A percentile compares a stretch with the other conserved stretches of the same genome.
Conservation (phyloP, 2,797 vertebrate species). For the Cetoscarus ocellatus region DNA sequence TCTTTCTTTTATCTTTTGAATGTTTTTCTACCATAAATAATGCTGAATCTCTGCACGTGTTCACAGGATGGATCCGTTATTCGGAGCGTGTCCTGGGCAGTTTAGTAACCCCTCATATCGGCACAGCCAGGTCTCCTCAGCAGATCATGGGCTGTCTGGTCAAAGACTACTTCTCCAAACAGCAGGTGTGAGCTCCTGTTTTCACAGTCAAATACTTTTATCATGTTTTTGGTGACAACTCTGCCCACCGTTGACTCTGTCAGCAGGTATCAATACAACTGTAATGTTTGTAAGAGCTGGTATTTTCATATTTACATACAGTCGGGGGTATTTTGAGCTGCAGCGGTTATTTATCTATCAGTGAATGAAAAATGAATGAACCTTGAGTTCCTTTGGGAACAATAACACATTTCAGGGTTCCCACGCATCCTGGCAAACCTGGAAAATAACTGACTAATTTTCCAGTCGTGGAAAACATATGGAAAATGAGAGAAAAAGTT, state of each 20-base stretch:
- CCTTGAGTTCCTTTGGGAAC: too few relatives aligned
- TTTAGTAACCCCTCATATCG: conserved; percentile 93
- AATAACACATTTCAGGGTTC: too few relatives aligned
- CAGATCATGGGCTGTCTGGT: conserved; percentile 97
- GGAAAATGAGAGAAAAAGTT: too few relatives aligned
- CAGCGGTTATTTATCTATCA: too few relatives aligned
- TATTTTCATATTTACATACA: too few relatives aligned
- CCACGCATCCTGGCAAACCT: too few relatives aligned
- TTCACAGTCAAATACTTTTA: not conserved
- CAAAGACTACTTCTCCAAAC: conserved; percentile 93
- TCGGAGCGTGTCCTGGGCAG: conserved; percentile 93
- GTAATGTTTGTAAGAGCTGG: not conserved
- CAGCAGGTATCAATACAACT: not conserved
- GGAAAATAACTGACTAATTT: too few relatives aligned
- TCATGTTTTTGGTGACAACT: not conserved
- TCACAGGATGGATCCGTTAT: conserved; percentile 95
- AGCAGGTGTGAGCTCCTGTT: conserved; percentile 88
- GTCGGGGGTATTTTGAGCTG: too few relatives aligned
- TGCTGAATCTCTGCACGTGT: conserved; percentile 11
- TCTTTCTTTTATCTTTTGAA: not conserved
- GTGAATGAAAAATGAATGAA: too few relatives aligned
- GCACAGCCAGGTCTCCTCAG: conserved; percentile 94
- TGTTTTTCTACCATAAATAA: not conserved
- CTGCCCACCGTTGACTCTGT: not conserved
- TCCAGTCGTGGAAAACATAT: too few relatives aligned